Conservation (phyloP, 1,140 invertebrate species). For the Caenorhabditis elegans region DNA sequence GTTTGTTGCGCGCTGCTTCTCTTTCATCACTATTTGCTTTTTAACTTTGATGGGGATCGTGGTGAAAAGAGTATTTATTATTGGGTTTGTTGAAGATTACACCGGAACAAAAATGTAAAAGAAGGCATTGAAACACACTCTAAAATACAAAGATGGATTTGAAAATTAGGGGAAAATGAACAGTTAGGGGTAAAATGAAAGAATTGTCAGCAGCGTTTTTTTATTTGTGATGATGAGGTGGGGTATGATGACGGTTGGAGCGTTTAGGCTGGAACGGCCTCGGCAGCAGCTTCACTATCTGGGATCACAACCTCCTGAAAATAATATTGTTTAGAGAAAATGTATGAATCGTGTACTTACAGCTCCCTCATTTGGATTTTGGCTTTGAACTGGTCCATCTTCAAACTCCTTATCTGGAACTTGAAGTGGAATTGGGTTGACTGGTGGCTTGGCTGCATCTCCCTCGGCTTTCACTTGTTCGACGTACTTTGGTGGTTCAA, state of each 20-base stretch:
- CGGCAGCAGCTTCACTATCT: slow-evolving; percentile 34
- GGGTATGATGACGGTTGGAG: neutral
- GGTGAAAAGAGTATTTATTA: slow-evolving; percentile 14
- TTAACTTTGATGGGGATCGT: neutral
- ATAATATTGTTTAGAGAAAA: neutral
- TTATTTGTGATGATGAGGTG: neutral
- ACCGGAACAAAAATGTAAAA: neutral
- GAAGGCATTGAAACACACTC: neutral
- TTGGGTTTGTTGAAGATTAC: neutral
- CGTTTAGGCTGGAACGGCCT: slow-evolving; percentile 6
- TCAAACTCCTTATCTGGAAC: slow-evolving; percentile 47
- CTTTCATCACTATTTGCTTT: neutral
- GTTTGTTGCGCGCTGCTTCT: neutral
- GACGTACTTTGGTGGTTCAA: slow-evolving; percentile 62
- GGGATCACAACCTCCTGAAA: slow-evolving; percentile 13
- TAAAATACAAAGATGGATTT: neutral
- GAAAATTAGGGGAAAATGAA: neutral
- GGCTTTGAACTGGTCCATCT: slow-evolving; percentile 27
- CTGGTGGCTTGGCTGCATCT: slow-evolving; percentile 68
- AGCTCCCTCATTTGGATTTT: slow-evolving; percentile 13
- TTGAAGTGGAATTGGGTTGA: slow-evolving; percentile 45
- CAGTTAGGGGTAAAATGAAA: neutral
- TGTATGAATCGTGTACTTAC: neutral
- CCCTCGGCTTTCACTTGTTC: slow-evolving; percentile 59
- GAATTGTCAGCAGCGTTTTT: neutral